Percentiles rank a stretch among this genome's conserved stretches.
These are phyloP conservation scores for Corythucha ciliata DNA, from an alignment of 2,888 invertebrate species.

Conservation along the genomic window DNA sequence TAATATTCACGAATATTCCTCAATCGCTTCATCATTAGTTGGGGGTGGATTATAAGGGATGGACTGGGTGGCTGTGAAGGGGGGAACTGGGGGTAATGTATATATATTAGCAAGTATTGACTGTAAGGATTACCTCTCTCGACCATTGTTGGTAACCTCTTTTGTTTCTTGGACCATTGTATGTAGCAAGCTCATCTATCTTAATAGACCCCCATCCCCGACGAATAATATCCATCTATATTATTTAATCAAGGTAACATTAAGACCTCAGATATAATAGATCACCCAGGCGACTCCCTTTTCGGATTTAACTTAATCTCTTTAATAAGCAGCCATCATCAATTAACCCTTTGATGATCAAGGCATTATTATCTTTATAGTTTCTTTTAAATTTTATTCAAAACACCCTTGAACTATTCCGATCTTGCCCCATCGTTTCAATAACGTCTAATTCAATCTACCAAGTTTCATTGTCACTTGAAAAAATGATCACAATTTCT, in stretches of 20 bases:
- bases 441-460: no score
- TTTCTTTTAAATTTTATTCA: no score
- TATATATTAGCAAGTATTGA: constrained; percentile 27
- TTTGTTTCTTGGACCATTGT: constrained; percentile 27
- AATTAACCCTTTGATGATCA: no score
- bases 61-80: constrained; percentile 10
- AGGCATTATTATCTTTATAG: no score
- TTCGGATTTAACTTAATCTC: constrained; percentile 21
- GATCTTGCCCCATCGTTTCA: no score
- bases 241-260: constrained; percentile 28
- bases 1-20: constrained; percentile 27
- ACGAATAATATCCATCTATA: constrained; percentile 30
- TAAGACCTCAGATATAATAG: constrained; percentile 21
- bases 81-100: constrained; percentile 19
- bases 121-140: constrained; percentile 23
- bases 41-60: constrained; percentile 25
- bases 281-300: constrained; percentile 21
- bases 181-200: constrained; percentile 26
- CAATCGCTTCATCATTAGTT: constrained; percentile 26
- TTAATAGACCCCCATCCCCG: constrained; percentile 27
- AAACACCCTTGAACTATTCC: no score
- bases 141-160: constrained; percentile 19
- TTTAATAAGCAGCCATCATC: constrained; percentile 14
- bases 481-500: no score
- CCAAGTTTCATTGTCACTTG: no score